A percentile compares a stretch with the other conserved stretches of the same genome.
Evolutionary conservation across 92 coral and sea anemone species (phyloP).

Genomic region (Micromussa lordhowensis): DNA sequence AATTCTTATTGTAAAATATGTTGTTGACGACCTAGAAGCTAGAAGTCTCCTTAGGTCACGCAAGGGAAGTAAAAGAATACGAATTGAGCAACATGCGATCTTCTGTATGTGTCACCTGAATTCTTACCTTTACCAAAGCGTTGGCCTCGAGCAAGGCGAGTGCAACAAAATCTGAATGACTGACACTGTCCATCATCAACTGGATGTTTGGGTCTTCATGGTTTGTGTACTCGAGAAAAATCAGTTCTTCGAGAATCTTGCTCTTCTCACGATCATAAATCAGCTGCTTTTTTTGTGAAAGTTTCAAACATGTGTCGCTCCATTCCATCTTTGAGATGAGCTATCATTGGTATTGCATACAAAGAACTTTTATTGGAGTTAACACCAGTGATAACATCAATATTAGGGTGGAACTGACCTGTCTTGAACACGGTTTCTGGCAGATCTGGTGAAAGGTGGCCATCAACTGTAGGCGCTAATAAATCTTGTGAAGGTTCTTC

Average conservation of each 20-base stretch:
- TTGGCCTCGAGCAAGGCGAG: slow-evolving; percentile 66
- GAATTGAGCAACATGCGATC: too few relatives aligned
- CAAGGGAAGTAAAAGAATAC: too few relatives aligned
- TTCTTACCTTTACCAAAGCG: slow-evolving; percentile 29
- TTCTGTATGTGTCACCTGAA: too few relatives aligned
- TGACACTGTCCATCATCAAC: background rate
- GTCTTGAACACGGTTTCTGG: slow-evolving; percentile 21
- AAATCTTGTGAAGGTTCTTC: background rate
- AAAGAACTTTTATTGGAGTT: slow-evolving; percentile 50
- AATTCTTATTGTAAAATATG: too few relatives aligned
- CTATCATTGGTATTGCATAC: slow-evolving; percentile 4
- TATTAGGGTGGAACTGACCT: slow-evolving; percentile 7
- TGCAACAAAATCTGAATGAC: slow-evolving; percentile 51
- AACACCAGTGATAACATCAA: slow-evolving; percentile 36
- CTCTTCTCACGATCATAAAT: slow-evolving; percentile 19
- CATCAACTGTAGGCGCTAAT: slow-evolving; percentile 1
- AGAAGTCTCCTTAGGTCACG: too few relatives aligned
- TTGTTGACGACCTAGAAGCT: too few relatives aligned
- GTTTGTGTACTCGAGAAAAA: slow-evolving; percentile 48
- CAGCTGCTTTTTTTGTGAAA: background rate
- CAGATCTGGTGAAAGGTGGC: slow-evolving; percentile 4
- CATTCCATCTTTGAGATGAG: slow-evolving; percentile 25
- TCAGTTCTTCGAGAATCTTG: slow-evolving; percentile 41
- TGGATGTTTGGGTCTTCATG: slow-evolving; percentile 34
- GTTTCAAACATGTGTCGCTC: slow-evolving; percentile 20